These are phyloP conservation scores for Lasioglossum calceatum DNA, from an alignment of 2,888 invertebrate species.

Conservation along the genomic window DNA sequence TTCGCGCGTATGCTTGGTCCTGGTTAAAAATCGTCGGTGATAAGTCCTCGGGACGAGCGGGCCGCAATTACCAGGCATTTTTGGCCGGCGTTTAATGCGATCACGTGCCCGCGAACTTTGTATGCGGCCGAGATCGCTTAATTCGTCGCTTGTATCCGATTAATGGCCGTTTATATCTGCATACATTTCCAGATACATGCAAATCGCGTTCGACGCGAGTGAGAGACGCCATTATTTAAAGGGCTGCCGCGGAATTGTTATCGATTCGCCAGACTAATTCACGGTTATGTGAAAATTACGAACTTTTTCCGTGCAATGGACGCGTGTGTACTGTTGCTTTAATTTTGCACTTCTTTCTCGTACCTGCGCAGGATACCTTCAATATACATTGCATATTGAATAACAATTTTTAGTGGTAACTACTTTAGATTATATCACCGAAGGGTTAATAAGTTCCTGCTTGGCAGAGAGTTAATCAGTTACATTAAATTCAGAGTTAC, in stretches of 20 bases:
- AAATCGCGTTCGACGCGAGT: constrained; percentile 41
- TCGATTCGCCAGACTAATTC: constrained; percentile 5
- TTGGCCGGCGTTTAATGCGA: constrained; percentile 16
- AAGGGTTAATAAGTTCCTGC: too few relatives aligned
- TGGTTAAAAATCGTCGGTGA: constrained; percentile 11
- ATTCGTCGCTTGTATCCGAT: constrained; percentile 49
- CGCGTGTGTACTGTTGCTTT: not conserved
- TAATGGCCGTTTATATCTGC: constrained; percentile 52
- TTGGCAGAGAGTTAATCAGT: not conserved
- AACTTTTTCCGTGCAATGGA: constrained; percentile 6
- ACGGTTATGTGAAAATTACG: not conserved
- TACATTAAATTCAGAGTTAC: not conserved
- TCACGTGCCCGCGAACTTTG: constrained; percentile 21
- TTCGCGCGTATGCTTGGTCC: constrained; percentile 3
- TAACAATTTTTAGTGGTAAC: too few relatives aligned
- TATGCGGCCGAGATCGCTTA: constrained; percentile 37
- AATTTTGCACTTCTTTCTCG: not conserved
- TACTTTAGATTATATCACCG: too few relatives aligned
- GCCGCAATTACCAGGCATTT: constrained; percentile 26
- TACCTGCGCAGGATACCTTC: not conserved
- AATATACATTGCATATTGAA: too few relatives aligned
- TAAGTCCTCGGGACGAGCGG: constrained; percentile 17
- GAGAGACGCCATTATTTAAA: constrained; percentile 36
- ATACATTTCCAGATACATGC: constrained; percentile 38
- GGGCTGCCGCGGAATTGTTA: constrained; percentile 4